Evolutionary conservation across 2,888 invertebrate genomes (phyloP).

Genomic region (Torymus texanus): DNA sequence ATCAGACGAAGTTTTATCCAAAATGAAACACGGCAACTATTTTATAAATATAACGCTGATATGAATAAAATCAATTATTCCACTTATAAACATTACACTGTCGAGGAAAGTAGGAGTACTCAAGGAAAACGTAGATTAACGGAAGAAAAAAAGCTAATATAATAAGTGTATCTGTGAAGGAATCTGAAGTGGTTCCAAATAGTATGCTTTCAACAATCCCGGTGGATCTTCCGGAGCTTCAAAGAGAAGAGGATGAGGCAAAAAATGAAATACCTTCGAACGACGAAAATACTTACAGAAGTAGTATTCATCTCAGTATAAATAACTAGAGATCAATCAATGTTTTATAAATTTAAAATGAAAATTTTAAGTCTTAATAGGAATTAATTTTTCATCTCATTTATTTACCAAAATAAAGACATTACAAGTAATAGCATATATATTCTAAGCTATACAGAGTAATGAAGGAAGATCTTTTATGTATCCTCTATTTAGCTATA

Average conservation of each 20-base stretch:
- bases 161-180: background rate
- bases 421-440: constrained; percentile 33
- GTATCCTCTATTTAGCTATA: background rate
- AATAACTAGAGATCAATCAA: background rate
- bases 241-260: no score
- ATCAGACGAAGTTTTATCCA: constrained; percentile 38
- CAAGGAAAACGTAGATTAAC: background rate
- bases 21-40: constrained; percentile 19
- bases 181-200: no score
- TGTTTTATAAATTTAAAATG: no score
- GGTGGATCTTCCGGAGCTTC: no score
- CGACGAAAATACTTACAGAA: background rate
- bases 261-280: background rate
- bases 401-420: constrained; percentile 60
- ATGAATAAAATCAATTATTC: constrained; percentile 35
- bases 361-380: background rate
- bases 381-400: constrained; percentile 43
- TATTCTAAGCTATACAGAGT: constrained; percentile 22
- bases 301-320: background rate
- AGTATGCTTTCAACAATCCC: no score
- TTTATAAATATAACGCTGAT: constrained; percentile 29
- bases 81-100: background rate
- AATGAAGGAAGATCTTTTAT: background rate
- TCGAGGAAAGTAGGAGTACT: background rate
- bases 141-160: background rate